phyloP scores from a whole-genome alignment of 2,888 invertebrate species.

The Caenorhabditis zanzibari region DNA sequence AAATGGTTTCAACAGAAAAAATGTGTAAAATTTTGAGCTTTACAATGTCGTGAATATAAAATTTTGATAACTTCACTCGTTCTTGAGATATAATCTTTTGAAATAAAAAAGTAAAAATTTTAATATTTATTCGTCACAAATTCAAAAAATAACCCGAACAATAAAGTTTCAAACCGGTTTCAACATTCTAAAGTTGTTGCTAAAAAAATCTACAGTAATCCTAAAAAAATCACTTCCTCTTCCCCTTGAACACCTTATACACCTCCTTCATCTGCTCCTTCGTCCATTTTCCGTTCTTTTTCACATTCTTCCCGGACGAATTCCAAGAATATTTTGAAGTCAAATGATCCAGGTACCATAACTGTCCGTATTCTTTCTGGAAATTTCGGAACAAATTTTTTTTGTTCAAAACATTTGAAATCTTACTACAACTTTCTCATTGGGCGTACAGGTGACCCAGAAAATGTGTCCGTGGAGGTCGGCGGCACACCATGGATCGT shows the following conservation, averaged over 20 bases:
- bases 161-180: no score
- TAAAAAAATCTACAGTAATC: neutral
- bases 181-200: no score
- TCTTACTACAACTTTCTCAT: slow-evolving; percentile 45
- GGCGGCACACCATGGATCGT: slow-evolving; percentile 67
- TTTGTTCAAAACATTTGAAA: neutral
- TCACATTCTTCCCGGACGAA: slow-evolving; percentile 21
- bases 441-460: slow-evolving; percentile 68
- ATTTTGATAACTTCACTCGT: no score
- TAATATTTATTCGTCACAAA: no score
- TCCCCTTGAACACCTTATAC: slow-evolving; percentile 18
- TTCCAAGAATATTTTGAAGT: slow-evolving; percentile 40
- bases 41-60: no score
- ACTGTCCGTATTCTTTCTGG: slow-evolving; percentile 51
- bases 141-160: no score
- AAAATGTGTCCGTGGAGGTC: slow-evolving; percentile 66
- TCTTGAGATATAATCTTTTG: no score
- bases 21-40: no score
- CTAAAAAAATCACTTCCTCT: neutral
- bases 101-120: no score
- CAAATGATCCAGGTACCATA: slow-evolving; percentile 47
- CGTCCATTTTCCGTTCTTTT: slow-evolving; percentile 39
- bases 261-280: slow-evolving; percentile 45
- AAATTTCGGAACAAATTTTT: neutral
- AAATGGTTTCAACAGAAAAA: no score